These are phyloP conservation scores for Chouioia cunea DNA, from an alignment of 2,888 invertebrate species.

Conservation along the genomic window DNA sequence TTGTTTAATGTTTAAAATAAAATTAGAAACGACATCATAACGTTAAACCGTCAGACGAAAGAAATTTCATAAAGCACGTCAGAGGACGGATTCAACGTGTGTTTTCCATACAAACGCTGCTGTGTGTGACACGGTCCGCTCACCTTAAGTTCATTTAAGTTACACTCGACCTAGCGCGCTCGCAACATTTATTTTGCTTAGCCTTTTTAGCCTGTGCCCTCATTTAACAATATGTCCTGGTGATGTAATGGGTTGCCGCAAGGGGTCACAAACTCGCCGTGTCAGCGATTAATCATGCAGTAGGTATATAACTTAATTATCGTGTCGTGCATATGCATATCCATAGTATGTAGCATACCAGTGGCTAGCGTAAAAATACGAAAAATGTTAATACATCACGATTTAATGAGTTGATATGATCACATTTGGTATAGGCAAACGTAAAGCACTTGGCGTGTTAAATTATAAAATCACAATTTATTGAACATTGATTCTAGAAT, in stretches of 20 bases:
- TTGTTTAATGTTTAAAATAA: no score
- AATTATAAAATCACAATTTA: no score
- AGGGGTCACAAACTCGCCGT: neutral
- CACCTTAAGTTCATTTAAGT: constrained; percentile 17
- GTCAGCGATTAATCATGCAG: constrained; percentile 56
- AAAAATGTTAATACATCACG: constrained; percentile 16
- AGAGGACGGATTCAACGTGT: constrained; percentile 2
- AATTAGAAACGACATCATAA: no score
- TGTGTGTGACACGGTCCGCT: neutral
- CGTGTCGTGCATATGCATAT: constrained; percentile 50
- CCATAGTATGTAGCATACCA: constrained; percentile 24
- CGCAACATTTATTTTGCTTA: constrained; percentile 21
- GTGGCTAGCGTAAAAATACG: constrained; percentile 20
- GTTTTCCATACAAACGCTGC: no score
- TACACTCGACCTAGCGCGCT: neutral
- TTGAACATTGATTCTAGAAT: no score
- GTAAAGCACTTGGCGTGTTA: no score
- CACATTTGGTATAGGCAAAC: no score
- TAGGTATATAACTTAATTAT: constrained; percentile 59
- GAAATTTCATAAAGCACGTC: no score
- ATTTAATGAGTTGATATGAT: no score
- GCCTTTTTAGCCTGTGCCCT: neutral
- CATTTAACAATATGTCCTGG: neutral
- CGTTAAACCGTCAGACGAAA: no score
- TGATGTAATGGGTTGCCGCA: constrained; percentile 3